phyloP scores from a whole-genome alignment of 2,888 invertebrate species.

The Clepsis dumicolana region DNA sequence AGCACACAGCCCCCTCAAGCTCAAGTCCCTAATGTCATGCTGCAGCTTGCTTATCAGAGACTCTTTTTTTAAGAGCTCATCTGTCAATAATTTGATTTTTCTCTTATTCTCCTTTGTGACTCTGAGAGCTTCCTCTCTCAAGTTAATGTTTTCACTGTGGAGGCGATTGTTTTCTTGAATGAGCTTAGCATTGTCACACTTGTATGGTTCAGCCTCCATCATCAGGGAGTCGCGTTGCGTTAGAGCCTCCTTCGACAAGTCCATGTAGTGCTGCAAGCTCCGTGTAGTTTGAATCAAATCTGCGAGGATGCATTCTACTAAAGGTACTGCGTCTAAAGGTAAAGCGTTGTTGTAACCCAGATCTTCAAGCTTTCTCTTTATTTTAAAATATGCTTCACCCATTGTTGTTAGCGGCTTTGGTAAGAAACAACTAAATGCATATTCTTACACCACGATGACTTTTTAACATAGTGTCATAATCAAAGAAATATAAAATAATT shows the following conservation, averaged over 20 bases:
- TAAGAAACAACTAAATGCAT: neutral
- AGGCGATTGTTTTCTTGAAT: slow-evolving; percentile 91
- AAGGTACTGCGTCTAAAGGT: slow-evolving; percentile 90
- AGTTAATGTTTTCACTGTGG: slow-evolving; percentile 88
- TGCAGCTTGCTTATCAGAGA: slow-evolving; percentile 72
- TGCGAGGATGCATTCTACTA: slow-evolving; percentile 92
- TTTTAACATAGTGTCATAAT: neutral
- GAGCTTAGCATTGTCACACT: slow-evolving; percentile 92
- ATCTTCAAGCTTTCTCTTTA: slow-evolving; percentile 91
- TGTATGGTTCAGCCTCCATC: slow-evolving; percentile 91
- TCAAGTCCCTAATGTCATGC: slow-evolving; percentile 75
- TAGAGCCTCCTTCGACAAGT: slow-evolving; percentile 89
- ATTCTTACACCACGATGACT: neutral
- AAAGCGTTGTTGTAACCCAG: slow-evolving; percentile 93
- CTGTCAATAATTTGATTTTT: slow-evolving; percentile 87
- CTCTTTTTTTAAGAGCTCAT: slow-evolving; percentile 86
- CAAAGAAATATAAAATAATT: neutral
- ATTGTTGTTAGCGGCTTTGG: slow-evolving; percentile 51
- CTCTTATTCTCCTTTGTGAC: slow-evolving; percentile 86
- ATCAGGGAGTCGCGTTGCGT: slow-evolving; percentile 90
- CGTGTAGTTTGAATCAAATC: slow-evolving; percentile 96
- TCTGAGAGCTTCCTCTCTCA: slow-evolving; percentile 88
- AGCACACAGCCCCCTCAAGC: slow-evolving; percentile 78
- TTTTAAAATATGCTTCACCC: slow-evolving; percentile 77
- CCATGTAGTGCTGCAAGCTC: slow-evolving; percentile 93